These are phyloP conservation scores for Chaetodon trifasciatus DNA, from an alignment of 2,797 vertebrate genomes.

Conservation along the genomic window DNA sequence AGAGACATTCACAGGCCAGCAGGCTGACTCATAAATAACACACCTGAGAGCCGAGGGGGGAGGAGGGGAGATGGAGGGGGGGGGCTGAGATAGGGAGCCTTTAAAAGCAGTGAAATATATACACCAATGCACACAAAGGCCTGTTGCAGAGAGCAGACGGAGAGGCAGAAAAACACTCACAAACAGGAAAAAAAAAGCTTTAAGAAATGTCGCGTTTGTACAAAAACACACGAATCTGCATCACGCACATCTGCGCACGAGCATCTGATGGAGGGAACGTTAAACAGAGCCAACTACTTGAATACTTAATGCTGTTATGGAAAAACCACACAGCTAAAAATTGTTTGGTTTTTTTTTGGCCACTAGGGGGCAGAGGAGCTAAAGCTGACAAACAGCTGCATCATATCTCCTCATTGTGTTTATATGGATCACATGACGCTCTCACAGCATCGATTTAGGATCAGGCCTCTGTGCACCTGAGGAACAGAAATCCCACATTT, in stretches of 20 bases:
- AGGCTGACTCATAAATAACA: slow-evolving; percentile 80
- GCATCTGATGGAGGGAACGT: background rate
- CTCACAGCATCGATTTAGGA: background rate
- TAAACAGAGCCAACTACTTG: background rate
- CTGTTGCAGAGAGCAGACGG: slow-evolving; percentile 17
- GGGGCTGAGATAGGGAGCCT: slow-evolving; percentile 48
- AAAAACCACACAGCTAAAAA: background rate
- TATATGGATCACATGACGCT: background rate
- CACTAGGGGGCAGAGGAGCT: background rate
- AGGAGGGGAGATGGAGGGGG: slow-evolving; percentile 5
- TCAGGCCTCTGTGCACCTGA: background rate
- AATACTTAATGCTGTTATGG: background rate
- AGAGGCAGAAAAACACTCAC: background rate
- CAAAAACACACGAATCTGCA: background rate
- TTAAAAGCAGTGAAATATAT: slow-evolving; percentile 63
- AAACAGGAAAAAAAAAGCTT: slow-evolving; percentile 8
- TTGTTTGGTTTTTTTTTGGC: background rate
- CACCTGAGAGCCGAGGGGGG: slow-evolving; percentile 69
- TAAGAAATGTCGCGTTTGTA: background rate
- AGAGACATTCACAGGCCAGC: slow-evolving; percentile 75
- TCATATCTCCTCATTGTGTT: background rate
- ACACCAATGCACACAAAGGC: slow-evolving; percentile 47
- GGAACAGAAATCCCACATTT: background rate
- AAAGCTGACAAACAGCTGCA: background rate
- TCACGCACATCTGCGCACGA: no score